phyloP scores from a whole-genome alignment of 2,888 invertebrate genomes.

The Drepanosiphum platanoidis region DNA sequence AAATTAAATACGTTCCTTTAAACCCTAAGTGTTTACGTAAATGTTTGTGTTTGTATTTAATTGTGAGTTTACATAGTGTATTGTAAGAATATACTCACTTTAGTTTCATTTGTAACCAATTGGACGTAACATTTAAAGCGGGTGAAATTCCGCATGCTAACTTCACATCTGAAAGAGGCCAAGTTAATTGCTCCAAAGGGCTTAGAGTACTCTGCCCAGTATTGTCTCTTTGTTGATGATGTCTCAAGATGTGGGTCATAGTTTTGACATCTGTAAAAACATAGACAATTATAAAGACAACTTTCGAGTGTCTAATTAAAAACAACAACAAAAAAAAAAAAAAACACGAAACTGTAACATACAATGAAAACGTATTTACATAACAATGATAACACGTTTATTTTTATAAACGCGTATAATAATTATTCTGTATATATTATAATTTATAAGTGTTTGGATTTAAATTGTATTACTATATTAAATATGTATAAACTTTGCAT shows the following conservation, averaged over 20 bases:
- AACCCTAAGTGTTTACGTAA: slow-evolving; percentile 23
- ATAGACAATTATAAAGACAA: not conserved
- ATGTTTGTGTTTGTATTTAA: slow-evolving; percentile 29
- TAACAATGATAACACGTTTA: not conserved
- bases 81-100: slow-evolving; percentile 33
- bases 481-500: too few species aligned
- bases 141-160: slow-evolving; percentile 53
- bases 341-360: not conserved
- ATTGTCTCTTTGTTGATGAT: slow-evolving; percentile 58
- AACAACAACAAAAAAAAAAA: not conserved
- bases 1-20: slow-evolving; percentile 26
- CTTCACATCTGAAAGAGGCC: slow-evolving; percentile 57
- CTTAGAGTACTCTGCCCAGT: slow-evolving; percentile 53
- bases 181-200: slow-evolving; percentile 56
- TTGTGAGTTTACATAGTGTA: not conserved
- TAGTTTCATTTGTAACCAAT: slow-evolving; percentile 60
- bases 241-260: slow-evolving; percentile 52
- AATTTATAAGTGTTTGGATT: too few species aligned
- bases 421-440: too few species aligned
- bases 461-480: too few species aligned
- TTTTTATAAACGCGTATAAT: not conserved
- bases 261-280: slow-evolving; percentile 50
- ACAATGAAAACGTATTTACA: not conserved
- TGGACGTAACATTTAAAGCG: slow-evolving; percentile 54
- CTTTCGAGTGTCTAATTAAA: not conserved